phyloP scores from a whole-genome alignment of 1,140 invertebrate species.

The Drosophila sucinea region DNA sequence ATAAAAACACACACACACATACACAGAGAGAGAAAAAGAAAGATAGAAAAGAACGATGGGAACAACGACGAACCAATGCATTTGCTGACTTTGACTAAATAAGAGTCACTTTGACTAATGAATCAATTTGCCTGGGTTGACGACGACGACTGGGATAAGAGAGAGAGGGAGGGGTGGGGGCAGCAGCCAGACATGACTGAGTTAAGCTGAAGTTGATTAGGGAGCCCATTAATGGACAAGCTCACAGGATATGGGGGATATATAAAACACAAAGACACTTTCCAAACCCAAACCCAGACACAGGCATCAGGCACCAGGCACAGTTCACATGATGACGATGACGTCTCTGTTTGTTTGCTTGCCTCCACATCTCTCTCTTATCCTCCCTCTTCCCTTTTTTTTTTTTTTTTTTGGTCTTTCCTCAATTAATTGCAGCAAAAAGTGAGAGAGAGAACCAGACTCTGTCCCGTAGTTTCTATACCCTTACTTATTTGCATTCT shows the following conservation, averaged over 20 bases:
- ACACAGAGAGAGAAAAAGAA: slow-evolving; percentile 38
- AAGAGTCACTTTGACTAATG: slow-evolving; percentile 81
- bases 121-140: slow-evolving; percentile 72
- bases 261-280: slow-evolving; percentile 44
- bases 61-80: slow-evolving; percentile 19
- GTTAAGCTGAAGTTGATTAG: slow-evolving; percentile 65
- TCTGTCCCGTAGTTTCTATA: not conserved
- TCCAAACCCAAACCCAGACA: slow-evolving; percentile 15
- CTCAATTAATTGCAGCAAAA: slow-evolving; percentile 76
- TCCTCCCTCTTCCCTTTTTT: slow-evolving; percentile 29
- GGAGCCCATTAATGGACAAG: slow-evolving; percentile 73
- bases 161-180: not conserved
- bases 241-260: slow-evolving; percentile 70
- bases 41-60: slow-evolving; percentile 28
- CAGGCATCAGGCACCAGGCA: slow-evolving; percentile 40
- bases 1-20: slow-evolving; percentile 21
- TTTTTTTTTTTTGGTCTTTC: slow-evolving; percentile 58
- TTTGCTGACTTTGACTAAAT: slow-evolving; percentile 54
- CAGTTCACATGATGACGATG: slow-evolving; percentile 78
- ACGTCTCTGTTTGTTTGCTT: slow-evolving; percentile 74
- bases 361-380: not conserved
- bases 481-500: not conserved
- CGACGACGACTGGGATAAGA: slow-evolving; percentile 32
- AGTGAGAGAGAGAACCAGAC: slow-evolving; percentile 27
- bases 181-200: slow-evolving; percentile 43